Conservation (phyloP, 2,888 invertebrate genomes). For the Brachycybe producta region DNA sequence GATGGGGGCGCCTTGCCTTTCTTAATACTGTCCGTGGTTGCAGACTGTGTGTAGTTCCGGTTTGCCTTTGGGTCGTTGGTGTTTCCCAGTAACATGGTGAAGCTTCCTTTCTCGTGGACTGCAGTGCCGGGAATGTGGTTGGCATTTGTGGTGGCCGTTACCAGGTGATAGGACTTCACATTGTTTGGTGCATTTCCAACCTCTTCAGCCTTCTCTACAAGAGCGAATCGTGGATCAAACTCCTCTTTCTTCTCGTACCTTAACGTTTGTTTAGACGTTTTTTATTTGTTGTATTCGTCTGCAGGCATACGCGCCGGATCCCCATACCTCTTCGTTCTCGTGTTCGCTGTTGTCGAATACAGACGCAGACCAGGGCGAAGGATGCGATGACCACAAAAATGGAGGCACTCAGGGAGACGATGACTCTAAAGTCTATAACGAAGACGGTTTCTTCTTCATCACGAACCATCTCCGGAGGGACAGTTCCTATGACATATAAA, state of each 20-base stretch:
- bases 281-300: no score
- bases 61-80: constrained; percentile 1
- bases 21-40: constrained; percentile 3
- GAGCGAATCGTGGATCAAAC: constrained; percentile 1
- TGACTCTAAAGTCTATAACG: constrained; percentile 79
- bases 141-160: constrained; percentile 3
- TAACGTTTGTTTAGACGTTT: no score
- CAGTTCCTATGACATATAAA: constrained; percentile 15
- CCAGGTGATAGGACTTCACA: constrained; percentile 12
- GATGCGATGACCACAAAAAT: constrained; percentile 85
- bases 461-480: constrained; percentile 15
- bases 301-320: neutral
- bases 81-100: constrained; percentile 15
- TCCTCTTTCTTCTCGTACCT: neutral
- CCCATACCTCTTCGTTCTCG: constrained; percentile 13
- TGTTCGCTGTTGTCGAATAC: constrained; percentile 13
- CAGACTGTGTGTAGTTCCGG: constrained; percentile 1
- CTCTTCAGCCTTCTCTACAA: constrained; percentile 19
- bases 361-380: constrained; percentile 78
- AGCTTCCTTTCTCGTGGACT: constrained; percentile 17
- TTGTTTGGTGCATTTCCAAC: constrained; percentile 1
- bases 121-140: constrained; percentile 1
- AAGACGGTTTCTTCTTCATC: constrained; percentile 30
- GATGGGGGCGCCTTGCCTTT: constrained; percentile 2
- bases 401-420: constrained; percentile 84